phyloP scores from a whole-genome alignment of 1,140 invertebrate species.

The Polypedilum vanderplanki region DNA sequence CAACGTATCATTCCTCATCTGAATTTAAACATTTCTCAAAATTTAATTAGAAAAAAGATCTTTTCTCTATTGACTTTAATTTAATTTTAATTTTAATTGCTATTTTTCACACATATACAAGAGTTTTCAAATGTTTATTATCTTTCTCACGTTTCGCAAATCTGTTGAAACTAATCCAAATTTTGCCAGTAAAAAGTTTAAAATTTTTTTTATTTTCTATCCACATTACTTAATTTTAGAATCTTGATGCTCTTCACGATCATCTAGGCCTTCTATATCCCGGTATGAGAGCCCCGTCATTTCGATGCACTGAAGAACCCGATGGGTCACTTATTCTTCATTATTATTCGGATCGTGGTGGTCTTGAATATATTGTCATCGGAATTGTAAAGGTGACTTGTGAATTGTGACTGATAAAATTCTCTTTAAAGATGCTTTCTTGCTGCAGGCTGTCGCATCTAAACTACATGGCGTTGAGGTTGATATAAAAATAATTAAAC shows the following conservation, averaged over 20 bases:
- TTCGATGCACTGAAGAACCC: constrained; percentile 79
- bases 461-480: constrained; percentile 87
- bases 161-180: background rate
- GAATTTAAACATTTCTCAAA: too few relatives aligned
- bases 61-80: too few relatives aligned
- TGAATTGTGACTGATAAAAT: background rate
- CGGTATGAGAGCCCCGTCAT: constrained; percentile 87
- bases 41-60: too few relatives aligned
- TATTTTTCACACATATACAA: background rate
- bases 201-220: background rate
- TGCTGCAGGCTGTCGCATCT: constrained; percentile 73
- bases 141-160: background rate
- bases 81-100: too few relatives aligned
- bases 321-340: constrained; percentile 81
- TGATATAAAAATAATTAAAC: constrained; percentile 79
- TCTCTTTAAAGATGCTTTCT: background rate
- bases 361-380: constrained; percentile 89
- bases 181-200: background rate
- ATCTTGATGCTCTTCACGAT: constrained; percentile 88
- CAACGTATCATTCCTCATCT: too few relatives aligned
- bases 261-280: constrained; percentile 87
- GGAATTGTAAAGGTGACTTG: constrained; percentile 81
- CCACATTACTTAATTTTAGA: constrained; percentile 48
- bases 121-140: background rate
- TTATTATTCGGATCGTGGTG: constrained; percentile 88